Evolutionary conservation across 1,140 invertebrate species (phyloP), one percentile per base, ranked within the genome.

Genomic region (Neocloeon triangulifer): DNA sequence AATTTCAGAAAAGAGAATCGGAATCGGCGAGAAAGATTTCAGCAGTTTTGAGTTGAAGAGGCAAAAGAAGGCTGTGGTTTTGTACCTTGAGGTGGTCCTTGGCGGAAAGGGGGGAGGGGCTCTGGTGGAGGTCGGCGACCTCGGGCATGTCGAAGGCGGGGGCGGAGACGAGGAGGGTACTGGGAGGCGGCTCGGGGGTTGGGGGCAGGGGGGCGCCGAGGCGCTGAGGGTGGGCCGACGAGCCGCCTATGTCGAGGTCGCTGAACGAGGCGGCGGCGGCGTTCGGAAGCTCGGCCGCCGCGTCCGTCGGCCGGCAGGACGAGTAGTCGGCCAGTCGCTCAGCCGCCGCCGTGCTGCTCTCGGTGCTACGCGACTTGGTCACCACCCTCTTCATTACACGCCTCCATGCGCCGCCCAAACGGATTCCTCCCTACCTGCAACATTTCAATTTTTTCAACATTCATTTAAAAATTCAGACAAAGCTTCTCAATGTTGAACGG

Each of bases 271-370:
- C 27, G 9, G 5, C 19, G 16, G 20, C 25, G 26, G 14, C 25
- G 10, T n/a, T n/a, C n/a, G n/a, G n/a, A n/a, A n/a, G n/a, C n/a
- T n/a, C n/a, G n/a, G 16, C 7, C 19, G 30, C 17, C 29, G 23
- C 18, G 19, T 33, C 27, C 19, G 35, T 20, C 20, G 22, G 37
- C 25, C 42, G 41, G 19, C 46, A 39, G 22, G 49, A 46, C 36
- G 37, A 40, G 37, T 52, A 53, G 40, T 52, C 50, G 6, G 51
- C 51, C 29, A 53, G 42, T 30, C 51, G 39, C 40, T 53, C 51
- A 17, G 48, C 51, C 30, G 48, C 48, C 36, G 47, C 32, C n/a
- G n/a, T n/a, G 36, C 42, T 42, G 43, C 46, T 51, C 39, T 52
- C 50, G 30, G 42, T 36, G 33, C 36, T 37, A 33, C 39, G 36